These are phyloP conservation scores for Xylota sylvarum DNA, from an alignment of 2,888 invertebrate species.

Conservation along the genomic window DNA sequence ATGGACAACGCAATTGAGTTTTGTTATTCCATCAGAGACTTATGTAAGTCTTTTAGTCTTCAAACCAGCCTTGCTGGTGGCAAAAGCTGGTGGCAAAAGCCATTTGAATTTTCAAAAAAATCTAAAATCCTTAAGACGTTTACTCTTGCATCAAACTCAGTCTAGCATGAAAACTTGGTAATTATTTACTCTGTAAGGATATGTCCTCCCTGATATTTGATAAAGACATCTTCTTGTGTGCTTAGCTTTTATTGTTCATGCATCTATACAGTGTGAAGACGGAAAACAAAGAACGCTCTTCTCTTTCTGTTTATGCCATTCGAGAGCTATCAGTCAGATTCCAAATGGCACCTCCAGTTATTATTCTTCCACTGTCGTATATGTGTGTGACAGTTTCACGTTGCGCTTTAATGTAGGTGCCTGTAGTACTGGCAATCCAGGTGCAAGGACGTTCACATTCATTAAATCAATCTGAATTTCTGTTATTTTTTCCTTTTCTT, in stretches of 20 bases:
- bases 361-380: conserved; percentile 35
- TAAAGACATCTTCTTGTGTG: conserved; percentile 27
- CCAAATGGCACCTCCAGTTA: conserved; percentile 55
- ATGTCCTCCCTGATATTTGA: background rate
- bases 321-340: conserved; percentile 64
- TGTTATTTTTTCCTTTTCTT: background rate
- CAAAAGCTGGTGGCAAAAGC: too few relatives aligned
- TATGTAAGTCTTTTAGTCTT: too few relatives aligned
- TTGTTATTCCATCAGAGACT: too few relatives aligned
- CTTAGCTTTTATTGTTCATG: conserved; percentile 17
- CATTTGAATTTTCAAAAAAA: background rate
- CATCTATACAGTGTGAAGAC: background rate
- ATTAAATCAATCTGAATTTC: conserved; percentile 54
- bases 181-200: conserved; percentile 28
- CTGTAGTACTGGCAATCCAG: conserved; percentile 41
- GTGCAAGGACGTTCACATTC: conserved; percentile 62
- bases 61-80: too few relatives aligned
- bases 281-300: conserved; percentile 21
- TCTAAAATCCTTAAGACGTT: background rate
- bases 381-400: background rate
- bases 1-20: too few relatives aligned
- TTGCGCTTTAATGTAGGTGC: background rate
- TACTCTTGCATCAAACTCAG: background rate
- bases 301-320: conserved; percentile 20
- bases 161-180: background rate